A percentile compares a stretch with the other conserved stretches of the same genome.
Conservation (phyloP, 2,797 vertebrate genomes). For the Coreius guichenoti region DNA sequence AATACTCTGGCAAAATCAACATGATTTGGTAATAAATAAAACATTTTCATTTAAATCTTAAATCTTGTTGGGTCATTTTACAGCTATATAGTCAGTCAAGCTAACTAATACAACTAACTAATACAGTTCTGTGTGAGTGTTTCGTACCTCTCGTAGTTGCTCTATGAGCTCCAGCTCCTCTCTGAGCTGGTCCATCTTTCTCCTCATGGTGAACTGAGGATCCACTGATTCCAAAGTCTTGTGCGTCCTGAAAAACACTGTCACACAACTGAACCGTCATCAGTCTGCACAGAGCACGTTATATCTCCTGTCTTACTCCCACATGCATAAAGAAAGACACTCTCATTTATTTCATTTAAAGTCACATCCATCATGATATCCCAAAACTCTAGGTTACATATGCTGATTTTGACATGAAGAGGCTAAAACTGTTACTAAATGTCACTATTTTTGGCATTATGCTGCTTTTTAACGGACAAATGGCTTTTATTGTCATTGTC, state of each 20-base stretch:
- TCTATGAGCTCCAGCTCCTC: conserved; percentile 88
- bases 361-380: not conserved
- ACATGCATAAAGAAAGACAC: conserved; percentile 25
- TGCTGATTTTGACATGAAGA: not conserved
- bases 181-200: conserved; percentile 95
- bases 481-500: not conserved
- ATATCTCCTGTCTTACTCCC: not conserved
- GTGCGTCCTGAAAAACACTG: conserved; percentile 87
- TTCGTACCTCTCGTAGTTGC: conserved; percentile 75
- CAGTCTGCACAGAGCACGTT: conserved; percentile 14
- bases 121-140: not conserved
- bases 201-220: conserved; percentile 94
- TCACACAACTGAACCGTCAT: conserved; percentile 30
- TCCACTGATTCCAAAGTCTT: conserved; percentile 92
- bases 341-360: not conserved
- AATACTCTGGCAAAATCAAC: conserved; percentile 71
- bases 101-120: not conserved
- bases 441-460: not conserved
- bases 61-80: not conserved
- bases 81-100: not conserved
- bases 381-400: not conserved
- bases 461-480: not conserved
- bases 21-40: not conserved
- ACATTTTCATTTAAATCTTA: not conserved
- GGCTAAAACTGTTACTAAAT: not conserved